Conservation (phyloP, 2,888 invertebrate genomes). For the Eurytoma californica region DNA sequence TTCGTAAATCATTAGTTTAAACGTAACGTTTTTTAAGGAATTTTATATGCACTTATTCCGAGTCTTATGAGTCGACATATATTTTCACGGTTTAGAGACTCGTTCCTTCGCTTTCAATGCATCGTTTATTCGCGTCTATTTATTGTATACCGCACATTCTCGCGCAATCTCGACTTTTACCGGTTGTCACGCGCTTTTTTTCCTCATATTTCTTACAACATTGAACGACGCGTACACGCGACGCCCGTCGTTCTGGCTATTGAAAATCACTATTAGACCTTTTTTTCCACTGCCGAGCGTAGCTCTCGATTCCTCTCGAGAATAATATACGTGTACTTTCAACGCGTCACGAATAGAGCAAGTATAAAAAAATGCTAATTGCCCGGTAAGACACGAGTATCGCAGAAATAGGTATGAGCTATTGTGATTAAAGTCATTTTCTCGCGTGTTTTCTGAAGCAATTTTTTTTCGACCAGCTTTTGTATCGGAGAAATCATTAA, state of each 20-base stretch:
- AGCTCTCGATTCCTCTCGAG: not conserved
- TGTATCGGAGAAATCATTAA: too few relatives aligned
- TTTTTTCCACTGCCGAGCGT: not conserved
- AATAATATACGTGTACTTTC: not conserved
- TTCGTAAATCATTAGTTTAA: too few relatives aligned
- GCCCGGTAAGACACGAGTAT: too few relatives aligned
- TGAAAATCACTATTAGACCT: constrained; percentile 19
- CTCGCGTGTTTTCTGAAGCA: too few relatives aligned
- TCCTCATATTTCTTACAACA: not conserved
- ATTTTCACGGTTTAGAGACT: too few relatives aligned
- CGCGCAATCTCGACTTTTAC: constrained; percentile 15
- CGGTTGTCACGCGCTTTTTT: not conserved
- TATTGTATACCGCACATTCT: not conserved
- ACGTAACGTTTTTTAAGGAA: too few relatives aligned
- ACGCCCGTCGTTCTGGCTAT: constrained; percentile 16
- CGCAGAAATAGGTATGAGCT: too few relatives aligned
- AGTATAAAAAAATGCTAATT: not conserved
- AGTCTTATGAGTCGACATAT: too few relatives aligned
- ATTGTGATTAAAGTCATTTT: too few relatives aligned
- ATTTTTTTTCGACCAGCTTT: too few relatives aligned
- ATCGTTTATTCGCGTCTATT: not conserved
- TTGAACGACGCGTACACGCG: constrained; percentile 1
- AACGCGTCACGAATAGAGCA: not conserved
- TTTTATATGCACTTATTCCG: too few relatives aligned
- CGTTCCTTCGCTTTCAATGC: not conserved